Evolutionary conservation across 2,113 vertebrate species (phyloP).

Genomic region (Brachypteracias leptosomus): DNA sequence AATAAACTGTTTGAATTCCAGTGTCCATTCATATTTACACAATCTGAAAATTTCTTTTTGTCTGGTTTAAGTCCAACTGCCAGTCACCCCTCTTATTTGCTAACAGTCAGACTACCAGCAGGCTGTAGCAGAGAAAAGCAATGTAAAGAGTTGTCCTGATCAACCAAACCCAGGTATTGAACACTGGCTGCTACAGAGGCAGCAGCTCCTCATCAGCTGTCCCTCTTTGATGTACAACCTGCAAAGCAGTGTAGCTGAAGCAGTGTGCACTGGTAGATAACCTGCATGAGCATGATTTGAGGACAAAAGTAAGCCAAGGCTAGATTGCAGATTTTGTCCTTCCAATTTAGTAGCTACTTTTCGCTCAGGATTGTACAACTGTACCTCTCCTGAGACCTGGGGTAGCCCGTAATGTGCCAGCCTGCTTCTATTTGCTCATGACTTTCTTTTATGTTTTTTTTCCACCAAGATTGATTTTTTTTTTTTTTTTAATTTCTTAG

Average conservation of each 20-base stretch:
- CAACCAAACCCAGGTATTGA: not conserved
- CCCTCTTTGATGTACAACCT: fast-evolving
- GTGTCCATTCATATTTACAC: not conserved
- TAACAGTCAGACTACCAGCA: not conserved
- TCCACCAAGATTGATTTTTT: not conserved
- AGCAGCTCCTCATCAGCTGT: not conserved
- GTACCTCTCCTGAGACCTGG: not conserved
- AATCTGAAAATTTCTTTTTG: not conserved
- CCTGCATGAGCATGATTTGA: not conserved
- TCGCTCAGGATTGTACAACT: fast-evolving
- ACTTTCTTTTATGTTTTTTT: not conserved
- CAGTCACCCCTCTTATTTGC: not conserved
- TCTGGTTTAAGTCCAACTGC: not conserved
- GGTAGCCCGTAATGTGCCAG: not conserved
- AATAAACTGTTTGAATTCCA: not conserved
- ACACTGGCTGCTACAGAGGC: fast-evolving
- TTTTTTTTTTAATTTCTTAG: not conserved
- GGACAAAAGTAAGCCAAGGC: not conserved
- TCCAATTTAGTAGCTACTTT: not conserved
- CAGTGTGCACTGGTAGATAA: not conserved
- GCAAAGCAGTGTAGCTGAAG: not conserved
- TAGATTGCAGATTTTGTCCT: not conserved
- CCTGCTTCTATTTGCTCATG: not conserved
- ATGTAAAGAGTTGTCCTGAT: not conserved
- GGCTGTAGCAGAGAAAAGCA: not conserved